Evolutionary conservation across 2,113 vertebrate species (phyloP).

Genomic region (Elanoides forficatus): DNA sequence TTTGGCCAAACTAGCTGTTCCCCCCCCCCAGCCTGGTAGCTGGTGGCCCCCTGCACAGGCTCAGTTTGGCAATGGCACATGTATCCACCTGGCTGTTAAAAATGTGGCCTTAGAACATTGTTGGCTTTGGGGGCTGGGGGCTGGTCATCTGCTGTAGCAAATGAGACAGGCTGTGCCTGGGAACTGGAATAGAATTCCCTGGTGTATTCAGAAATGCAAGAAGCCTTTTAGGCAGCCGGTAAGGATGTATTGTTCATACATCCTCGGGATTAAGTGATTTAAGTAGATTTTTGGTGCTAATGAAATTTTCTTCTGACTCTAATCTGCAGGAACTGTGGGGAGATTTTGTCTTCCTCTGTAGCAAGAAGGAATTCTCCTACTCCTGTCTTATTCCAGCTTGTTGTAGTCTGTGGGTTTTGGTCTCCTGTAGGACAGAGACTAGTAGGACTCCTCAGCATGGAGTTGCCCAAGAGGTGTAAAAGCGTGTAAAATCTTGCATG

Average conservation of each 20-base stretch:
- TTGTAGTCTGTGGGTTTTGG: not conserved
- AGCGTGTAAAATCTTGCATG: rapidly evolving
- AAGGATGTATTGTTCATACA: not conserved
- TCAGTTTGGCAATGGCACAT: not conserved
- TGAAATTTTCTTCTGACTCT: not conserved
- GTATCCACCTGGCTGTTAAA: not conserved
- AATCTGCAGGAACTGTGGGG: not conserved
- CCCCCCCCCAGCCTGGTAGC: not conserved
- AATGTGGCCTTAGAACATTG: not conserved
- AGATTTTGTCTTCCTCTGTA: not conserved
- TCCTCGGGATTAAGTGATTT: not conserved
- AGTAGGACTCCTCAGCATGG: not conserved
- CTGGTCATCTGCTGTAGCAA: not conserved
- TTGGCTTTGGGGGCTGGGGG: not conserved
- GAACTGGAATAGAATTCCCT: not conserved
- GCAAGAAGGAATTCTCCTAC: not conserved
- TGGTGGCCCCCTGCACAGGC: not conserved
- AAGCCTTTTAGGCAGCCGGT: not conserved
- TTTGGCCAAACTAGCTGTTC: not conserved
- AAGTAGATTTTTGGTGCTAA: not conserved
- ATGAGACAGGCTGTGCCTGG: not conserved
- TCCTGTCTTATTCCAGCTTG: not conserved
- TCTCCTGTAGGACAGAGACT: not conserved
- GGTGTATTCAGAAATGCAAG: not conserved
- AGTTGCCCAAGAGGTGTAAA: not conserved